phyloP scores from a whole-genome alignment of 2,113 vertebrate species.

The Oncorhynchus tshawytscha region DNA sequence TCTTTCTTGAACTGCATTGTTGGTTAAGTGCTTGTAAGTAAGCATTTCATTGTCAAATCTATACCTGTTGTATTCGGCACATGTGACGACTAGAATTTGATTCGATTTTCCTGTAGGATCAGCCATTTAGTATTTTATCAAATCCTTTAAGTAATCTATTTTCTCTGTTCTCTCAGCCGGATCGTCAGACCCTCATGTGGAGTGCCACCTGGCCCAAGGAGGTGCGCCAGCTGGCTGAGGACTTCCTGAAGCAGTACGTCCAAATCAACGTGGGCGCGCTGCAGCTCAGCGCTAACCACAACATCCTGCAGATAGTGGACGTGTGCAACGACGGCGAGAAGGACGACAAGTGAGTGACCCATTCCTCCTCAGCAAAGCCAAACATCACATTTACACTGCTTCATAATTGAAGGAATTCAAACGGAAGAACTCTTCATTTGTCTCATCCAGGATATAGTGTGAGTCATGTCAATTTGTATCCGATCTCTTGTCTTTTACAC shows the following conservation, averaged over 20 bases:
- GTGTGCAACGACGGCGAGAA: conserved; percentile 87
- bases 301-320: conserved; percentile 88
- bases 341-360: conserved; percentile 80
- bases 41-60: no score
- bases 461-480: background rate
- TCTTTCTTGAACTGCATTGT: no score
- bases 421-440: no score
- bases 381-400: background rate
- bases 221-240: conserved; percentile 86
- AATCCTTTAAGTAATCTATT: background rate
- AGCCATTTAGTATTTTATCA: background rate
- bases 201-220: conserved; percentile 89
- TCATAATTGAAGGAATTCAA: background rate
- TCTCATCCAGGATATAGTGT: no score
- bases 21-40: no score
- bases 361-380: background rate
- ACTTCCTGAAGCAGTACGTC: conserved; percentile 83
- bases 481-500: background rate
- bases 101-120: background rate
- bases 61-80: no score
- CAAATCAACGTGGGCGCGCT: conserved; percentile 86
- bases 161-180: conserved; percentile 68
- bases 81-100: no score
- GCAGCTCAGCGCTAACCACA: conserved; percentile 86
- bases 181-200: conserved; percentile 88